A percentile compares a stretch with the other conserved stretches of the same genome.
Conservation (phyloP, 2,113 vertebrate species). For the Rhynchopsitta pachyrhyncha region DNA sequence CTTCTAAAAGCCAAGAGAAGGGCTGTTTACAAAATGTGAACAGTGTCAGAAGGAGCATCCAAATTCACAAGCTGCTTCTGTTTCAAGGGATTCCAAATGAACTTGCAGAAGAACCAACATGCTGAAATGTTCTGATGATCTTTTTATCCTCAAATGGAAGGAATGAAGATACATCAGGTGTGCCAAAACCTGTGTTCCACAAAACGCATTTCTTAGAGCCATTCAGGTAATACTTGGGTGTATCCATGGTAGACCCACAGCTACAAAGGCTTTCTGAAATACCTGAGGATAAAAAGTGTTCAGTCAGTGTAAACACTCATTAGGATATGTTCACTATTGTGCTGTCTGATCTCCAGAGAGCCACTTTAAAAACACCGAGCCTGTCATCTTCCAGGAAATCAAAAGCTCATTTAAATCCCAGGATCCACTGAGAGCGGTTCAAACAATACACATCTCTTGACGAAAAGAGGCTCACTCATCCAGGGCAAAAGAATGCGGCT, state of each 20-base stretch:
- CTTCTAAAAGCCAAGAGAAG: neutral
- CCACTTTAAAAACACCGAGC: neutral
- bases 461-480: neutral
- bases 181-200: neutral
- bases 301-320: neutral
- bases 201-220: neutral
- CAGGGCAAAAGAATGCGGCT: neutral
- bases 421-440: slow-evolving; percentile 8
- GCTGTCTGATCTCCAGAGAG: slow-evolving; percentile 2
- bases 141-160: neutral
- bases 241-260: neutral
- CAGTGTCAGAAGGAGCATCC: neutral
- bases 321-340: neutral
- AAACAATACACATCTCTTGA: neutral
- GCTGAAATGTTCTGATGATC: neutral
- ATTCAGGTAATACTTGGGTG: neutral
- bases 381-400: slow-evolving; percentile 22
- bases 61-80: neutral
- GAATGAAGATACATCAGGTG: neutral
- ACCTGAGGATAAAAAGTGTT: neutral
- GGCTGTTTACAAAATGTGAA: neutral
- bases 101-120: neutral
- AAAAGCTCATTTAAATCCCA: neutral
- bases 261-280: neutral
- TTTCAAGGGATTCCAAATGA: neutral